Base-by-base conservation (phyloP, 2,888 invertebrate genomes). In the Polymixis flavicincta region DNA sequence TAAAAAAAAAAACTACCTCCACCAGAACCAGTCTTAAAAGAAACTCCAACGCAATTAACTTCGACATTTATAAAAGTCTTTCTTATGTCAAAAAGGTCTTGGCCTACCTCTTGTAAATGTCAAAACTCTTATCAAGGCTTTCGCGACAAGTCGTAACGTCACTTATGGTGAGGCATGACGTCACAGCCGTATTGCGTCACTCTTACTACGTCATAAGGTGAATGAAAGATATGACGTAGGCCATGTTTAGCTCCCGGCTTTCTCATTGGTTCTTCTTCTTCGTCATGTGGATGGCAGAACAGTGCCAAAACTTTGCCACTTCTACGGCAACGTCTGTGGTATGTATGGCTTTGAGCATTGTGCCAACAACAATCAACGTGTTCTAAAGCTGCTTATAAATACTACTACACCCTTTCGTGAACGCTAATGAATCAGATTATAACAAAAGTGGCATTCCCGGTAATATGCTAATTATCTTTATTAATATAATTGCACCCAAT, bases 81-180 rank as follows among this genome's bases (percentile, higher is more conserved):
- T 54, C 37, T 45, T 42, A 63, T 61, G 19, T 61, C 57, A 57
- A 67, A 71, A 68, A 61, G 25, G 32, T 71, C n/a, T 75, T 59
- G 78, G 61, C 54, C 70, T 57, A 50, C 32, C 64, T 66, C 48
- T 59, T 22, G 42, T 69, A 83, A 84, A 84, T 81, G 82, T 69
- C 81, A 81, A 32, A 82, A 50, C 52, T 75, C 55, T 82, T 80
- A 57, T 50, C 67, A 60, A 74, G 75, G 66, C 71, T 85, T 64
- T 81, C 72, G 59, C 70, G 52, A 25, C 32, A 70, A 68, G 54
- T 37, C 19, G 61, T 85, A 76, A 76, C 76, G 82, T 84, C 66
- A 80, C 54, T 68, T 19, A 69, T 72, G 65, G 72, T 69, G 66
- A 14, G 25, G 22, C 17, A 13, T 71, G 59, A 71, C 71, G 68